Evolutionary conservation across 2,113 vertebrate species (phyloP).

Genomic region (Carassius gibelio): DNA sequence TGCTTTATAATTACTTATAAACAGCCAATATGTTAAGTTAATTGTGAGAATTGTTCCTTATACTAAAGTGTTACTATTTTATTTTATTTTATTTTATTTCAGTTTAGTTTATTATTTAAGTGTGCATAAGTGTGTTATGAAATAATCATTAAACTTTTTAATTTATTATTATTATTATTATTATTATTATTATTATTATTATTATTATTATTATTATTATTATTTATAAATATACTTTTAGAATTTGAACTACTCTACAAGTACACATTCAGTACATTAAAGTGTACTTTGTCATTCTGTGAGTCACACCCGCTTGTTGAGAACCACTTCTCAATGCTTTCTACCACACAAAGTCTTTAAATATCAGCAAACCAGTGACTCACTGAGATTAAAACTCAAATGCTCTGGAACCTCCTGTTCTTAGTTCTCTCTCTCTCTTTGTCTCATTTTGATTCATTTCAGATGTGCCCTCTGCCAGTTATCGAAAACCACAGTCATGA

Average conservation of each 20-base stretch:
- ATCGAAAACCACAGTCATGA: conserved; percentile 49
- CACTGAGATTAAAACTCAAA: conserved; percentile 15
- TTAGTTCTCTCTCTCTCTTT: neutral
- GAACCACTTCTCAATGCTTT: neutral
- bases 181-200: too few species aligned
- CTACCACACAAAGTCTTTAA: neutral
- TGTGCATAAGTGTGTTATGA: too few species aligned
- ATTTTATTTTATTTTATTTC: neutral
- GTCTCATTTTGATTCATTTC: conserved; percentile 31
- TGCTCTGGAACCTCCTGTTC: neutral
- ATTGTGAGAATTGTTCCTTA: too few species aligned
- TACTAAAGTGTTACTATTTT: neutral
- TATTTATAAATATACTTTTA: too few species aligned
- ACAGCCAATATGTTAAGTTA: too few species aligned
- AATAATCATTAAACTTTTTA: too few species aligned
- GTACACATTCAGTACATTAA: neutral
- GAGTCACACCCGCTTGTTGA: neutral
- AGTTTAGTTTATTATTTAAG: too few species aligned
- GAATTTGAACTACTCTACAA: neutral
- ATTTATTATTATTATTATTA: too few species aligned
- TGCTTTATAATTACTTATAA: too few species aligned
- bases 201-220: too few species aligned
- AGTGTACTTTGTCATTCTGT: neutral
- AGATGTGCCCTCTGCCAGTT: conserved; percentile 35
- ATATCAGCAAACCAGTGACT: conserved; percentile 7